Base-by-base conservation (phyloP, 1,140 invertebrate species). In the Brachionus rotundiformis region DNA sequence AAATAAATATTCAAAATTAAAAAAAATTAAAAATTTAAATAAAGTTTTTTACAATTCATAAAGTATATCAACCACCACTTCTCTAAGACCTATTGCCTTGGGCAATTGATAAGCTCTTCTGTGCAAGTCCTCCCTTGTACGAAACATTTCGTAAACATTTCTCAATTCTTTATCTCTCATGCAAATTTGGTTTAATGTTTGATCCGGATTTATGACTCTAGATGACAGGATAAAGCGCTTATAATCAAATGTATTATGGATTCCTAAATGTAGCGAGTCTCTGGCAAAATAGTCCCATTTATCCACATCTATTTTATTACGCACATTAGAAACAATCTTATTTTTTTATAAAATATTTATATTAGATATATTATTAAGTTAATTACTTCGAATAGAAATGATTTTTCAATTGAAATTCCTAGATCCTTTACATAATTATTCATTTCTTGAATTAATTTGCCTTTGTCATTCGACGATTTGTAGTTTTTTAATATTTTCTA, bases 201-300 rank as follows among this genome's bases (percentile, higher is more conserved):
- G 10, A 63, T 86, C 84, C 8, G 85, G 85, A 11, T 83, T 33
- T 25, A 87, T 83, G 13, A 89, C 88, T 63, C 87, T 82, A 7
- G 86, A 84, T 84, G 85, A 87, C 31, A 87, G 85, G 33, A 89
- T 87, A 65, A 88, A 85, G 23, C 88, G 85, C 13, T 83, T 61
- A 82, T 89, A 88, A 83, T 90, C 89, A 86, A 90, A 90, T 27
- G 84, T 85, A 59, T 86, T 87, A 23, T 83, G 84, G 1, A 90
- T 84, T 8, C 90, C 90, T 3, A 91, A 83, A 81, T 87, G 85
- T 44, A 88, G 85, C 29, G 87, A 89, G 84, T 93, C 92, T 76
- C 92, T 86, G 11, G 90, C 85, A 59, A 92, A 88, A 83, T 93
- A 93, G 84, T 93, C 92, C 89, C 90, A 92, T 85, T 92, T 92